Evolutionary conservation across 2,113 vertebrate species (phyloP).

Genomic region (Ranitomeya variabilis): DNA sequence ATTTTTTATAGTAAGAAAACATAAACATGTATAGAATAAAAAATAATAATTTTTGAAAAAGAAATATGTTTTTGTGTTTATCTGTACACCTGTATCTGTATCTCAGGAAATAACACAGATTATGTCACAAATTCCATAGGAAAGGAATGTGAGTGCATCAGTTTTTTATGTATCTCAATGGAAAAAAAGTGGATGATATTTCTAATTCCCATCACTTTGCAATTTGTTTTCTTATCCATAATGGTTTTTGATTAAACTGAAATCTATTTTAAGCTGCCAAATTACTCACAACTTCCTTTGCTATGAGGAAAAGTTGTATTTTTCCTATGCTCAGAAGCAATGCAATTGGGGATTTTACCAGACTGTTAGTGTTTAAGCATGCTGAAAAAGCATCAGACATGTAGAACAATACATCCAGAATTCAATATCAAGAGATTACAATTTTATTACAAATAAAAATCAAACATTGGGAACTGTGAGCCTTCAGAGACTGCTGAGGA

Average conservation of each 20-base stretch:
- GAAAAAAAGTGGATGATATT: background rate
- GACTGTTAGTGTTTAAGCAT: too few species aligned
- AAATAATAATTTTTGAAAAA: constrained; percentile 57
- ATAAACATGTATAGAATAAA: constrained; percentile 67
- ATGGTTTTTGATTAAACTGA: background rate
- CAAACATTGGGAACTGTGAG: too few species aligned
- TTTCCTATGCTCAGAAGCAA: background rate
- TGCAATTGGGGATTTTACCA: too few species aligned
- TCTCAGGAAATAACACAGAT: background rate
- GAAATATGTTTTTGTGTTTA: background rate
- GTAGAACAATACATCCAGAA: too few species aligned
- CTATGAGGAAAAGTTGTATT: background rate
- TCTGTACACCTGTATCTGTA: background rate
- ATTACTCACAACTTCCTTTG: background rate
- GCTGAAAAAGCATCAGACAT: too few species aligned
- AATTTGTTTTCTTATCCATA: background rate
- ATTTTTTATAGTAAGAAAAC: constrained; percentile 65
- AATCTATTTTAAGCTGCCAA: background rate
- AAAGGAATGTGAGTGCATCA: background rate
- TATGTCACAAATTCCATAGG: background rate
- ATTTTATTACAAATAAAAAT: too few species aligned
- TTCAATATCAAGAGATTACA: too few species aligned
- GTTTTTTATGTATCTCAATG: background rate
- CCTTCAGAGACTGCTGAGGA: too few species aligned
- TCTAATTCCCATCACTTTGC: background rate